A percentile compares a stretch with the other conserved stretches of the same genome.
phyloP scores from a whole-genome alignment of 2,797 vertebrate species.

The Protonibea diacanthus region DNA sequence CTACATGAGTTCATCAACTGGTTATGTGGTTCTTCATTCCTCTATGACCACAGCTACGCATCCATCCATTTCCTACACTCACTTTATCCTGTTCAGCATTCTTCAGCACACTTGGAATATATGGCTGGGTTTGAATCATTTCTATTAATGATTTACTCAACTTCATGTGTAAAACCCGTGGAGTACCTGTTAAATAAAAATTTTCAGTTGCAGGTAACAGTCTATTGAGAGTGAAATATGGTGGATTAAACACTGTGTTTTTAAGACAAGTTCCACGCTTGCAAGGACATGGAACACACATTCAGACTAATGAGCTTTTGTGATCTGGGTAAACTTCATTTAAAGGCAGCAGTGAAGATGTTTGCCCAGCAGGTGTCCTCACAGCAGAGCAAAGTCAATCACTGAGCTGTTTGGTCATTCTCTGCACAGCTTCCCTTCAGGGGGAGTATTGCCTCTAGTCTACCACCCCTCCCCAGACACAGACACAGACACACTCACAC shows the following conservation, averaged over 20 bases:
- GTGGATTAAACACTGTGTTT: background rate
- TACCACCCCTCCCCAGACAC: background rate
- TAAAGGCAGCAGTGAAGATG: background rate
- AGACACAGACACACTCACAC: constrained; percentile 10
- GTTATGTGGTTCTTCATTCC: background rate
- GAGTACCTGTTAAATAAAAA: background rate
- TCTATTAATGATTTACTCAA: too few relatives aligned
- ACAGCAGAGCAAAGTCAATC: constrained; percentile 14
- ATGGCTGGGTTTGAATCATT: background rate
- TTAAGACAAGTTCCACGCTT: background rate
- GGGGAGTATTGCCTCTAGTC: constrained; percentile 14
- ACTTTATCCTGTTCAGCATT: background rate
- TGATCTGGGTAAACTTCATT: background rate
- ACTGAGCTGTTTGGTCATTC: constrained; percentile 37
- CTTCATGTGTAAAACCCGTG: too few relatives aligned
- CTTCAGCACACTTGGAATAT: too few relatives aligned
- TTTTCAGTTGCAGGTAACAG: background rate
- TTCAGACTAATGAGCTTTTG: background rate
- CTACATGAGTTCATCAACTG: background rate
- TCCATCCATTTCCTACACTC: background rate
- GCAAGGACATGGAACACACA: background rate
- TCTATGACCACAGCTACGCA: background rate
- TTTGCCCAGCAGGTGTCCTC: constrained; percentile 76
- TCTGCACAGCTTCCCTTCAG: constrained; percentile 42
- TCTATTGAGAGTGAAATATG: background rate